A percentile compares a stretch with the other conserved stretches of the same genome.
Evolutionary conservation across 2,797 vertebrate genomes (phyloP).

Genomic region (Steatocranus sp.): DNA sequence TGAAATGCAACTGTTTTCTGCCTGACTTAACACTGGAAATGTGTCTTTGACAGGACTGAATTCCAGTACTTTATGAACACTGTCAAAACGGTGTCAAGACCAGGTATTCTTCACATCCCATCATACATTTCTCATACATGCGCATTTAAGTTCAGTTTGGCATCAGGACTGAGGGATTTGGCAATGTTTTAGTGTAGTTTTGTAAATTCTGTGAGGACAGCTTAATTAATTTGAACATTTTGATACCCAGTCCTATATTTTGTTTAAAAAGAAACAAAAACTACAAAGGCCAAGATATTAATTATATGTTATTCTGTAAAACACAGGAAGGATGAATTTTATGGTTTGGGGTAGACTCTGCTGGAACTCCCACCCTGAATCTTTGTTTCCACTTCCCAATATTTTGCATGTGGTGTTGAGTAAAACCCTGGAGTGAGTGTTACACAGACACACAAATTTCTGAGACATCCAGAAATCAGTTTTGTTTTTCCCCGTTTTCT

Average conservation of each 20-base stretch:
- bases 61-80: slow-evolving; percentile 72
- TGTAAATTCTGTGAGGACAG: accelerated
- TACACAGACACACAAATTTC: neutral
- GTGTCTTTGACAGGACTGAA: slow-evolving; percentile 66
- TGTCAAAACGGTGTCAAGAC: slow-evolving; percentile 63
- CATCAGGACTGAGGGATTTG: accelerated
- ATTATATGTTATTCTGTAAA: neutral
- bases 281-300: neutral
- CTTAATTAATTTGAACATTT: neutral
- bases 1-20: neutral
- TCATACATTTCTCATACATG: neutral
- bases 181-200: neutral
- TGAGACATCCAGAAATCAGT: neutral
- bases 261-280: neutral
- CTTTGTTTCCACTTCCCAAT: slow-evolving; percentile 66
- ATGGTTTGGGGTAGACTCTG: slow-evolving; percentile 73
- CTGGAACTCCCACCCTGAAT: slow-evolving; percentile 63
- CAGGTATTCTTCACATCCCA: slow-evolving; percentile 59
- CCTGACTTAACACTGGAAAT: neutral
- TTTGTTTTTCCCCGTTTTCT: neutral
- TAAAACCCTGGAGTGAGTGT: slow-evolving; percentile 61
- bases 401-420: slow-evolving; percentile 72
- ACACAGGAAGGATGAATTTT: slow-evolving; percentile 76
- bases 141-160: neutral
- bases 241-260: neutral